A percentile compares a stretch with the other conserved stretches of the same genome.
These are phyloP conservation scores for Muricea muricata DNA, from an alignment of 92 coral and sea anemone genomes.

Conservation along the genomic window DNA sequence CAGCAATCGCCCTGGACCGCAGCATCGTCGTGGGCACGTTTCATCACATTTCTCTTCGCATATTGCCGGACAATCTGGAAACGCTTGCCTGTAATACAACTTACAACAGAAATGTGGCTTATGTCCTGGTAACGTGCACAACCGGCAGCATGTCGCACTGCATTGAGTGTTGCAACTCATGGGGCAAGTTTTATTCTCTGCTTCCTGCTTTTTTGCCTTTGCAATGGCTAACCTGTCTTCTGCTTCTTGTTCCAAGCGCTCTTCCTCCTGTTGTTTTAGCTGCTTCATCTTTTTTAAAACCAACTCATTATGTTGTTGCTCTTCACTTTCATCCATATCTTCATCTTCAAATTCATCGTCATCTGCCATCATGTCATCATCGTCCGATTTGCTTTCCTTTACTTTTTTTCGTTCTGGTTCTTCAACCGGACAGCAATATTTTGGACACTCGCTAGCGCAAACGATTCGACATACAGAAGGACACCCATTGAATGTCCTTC, in stretches of 20 bases:
- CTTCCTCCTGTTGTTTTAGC: slow-evolving; percentile 1
- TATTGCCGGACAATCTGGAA: slow-evolving; percentile 41
- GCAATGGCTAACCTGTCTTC: slow-evolving; percentile 21
- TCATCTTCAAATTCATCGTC: slow-evolving; percentile 31
- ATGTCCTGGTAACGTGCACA: slow-evolving; percentile 39
- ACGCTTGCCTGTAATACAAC: slow-evolving; percentile 30
- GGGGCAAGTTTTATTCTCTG: slow-evolving; percentile 24
- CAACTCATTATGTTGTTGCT: slow-evolving; percentile 27
- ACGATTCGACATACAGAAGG: slow-evolving; percentile 35
- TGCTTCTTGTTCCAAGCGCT: slow-evolving; percentile 8
- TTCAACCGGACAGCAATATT: slow-evolving; percentile 38
- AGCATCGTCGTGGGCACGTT: slow-evolving; percentile 32
- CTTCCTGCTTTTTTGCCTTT: slow-evolving; percentile 18
- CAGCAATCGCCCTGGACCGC: slow-evolving; percentile 17
- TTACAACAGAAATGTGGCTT: slow-evolving; percentile 46
- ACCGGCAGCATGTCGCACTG: slow-evolving; percentile 33
- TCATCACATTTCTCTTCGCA: slow-evolving; percentile 28
- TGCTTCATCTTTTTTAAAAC: slow-evolving; percentile 28
- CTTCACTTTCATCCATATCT: slow-evolving; percentile 31
- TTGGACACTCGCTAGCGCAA: slow-evolving; percentile 44
- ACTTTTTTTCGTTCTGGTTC: not conserved
- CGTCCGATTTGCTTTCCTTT: not conserved
- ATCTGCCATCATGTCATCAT: not conserved
- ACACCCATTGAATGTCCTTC: slow-evolving; percentile 7
- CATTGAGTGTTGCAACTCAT: slow-evolving; percentile 9